Evolutionary conservation across 2,797 vertebrate species (phyloP), one percentile per base, ranked within the genome.

Genomic region (Benthosema pterotum): DNA sequence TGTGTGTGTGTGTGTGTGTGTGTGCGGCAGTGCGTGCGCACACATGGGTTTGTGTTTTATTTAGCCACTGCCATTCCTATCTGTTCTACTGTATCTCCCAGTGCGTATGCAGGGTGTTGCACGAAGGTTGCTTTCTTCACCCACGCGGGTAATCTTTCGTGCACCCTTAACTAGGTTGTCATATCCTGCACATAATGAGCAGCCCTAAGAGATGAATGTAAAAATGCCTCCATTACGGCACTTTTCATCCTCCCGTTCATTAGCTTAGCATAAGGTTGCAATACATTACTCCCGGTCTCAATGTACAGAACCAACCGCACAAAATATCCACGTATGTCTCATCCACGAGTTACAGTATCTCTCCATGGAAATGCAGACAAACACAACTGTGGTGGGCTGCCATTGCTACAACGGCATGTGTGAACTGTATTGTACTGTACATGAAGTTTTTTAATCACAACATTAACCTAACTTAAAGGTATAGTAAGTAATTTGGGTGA

Each of bases 201-300:
- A 89, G 84, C 73, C 28, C 83, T 81, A 90, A 92, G n/a, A 93
- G 91, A 94, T 92, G 75, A 90, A 93, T 94, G 91, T 88, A 83
- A 90, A 92, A 90, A 89, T 38, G 78, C 83, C 88, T 88, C 90
- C 87, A 91, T 93, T 92, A 92, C 86, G 62, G 81, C 81, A 74
- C 69, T 88, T 89, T 93, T 93, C 91, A 84, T 89, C 86, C 90
- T 85, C 85, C 83, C 89, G 89, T 91, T 91, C 91, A 92, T 93
- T 93, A 92, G 90, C 88, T 94, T 91, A 92, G 90, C 87, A 89
- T 90, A 92, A 90, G 90, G 90, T 92, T 91, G 88, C 89, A 89
- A 92, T 92, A 88, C 87, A 91, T 92, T 91, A 92, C 86, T 74
- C 66, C 66, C 67, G 19, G 68, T 72, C 81, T 78, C 77, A 69